Conservation (phyloP, 2,888 invertebrate species). For the Napeogenes inachia region DNA sequence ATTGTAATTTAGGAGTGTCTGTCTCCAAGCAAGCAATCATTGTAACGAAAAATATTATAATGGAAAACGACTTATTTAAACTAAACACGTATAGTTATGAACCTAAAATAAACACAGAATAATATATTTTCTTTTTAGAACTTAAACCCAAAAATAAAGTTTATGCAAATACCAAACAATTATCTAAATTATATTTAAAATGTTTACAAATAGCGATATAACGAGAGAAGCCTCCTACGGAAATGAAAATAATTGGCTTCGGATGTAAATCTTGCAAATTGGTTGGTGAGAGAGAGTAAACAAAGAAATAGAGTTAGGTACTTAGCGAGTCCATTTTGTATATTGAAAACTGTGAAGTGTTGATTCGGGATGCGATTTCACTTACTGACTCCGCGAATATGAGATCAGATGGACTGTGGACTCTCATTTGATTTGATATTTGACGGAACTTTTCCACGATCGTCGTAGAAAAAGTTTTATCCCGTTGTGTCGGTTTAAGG, state of each 20-base stretch:
- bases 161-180: neutral
- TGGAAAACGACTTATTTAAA: too few species aligned
- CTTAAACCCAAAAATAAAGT: too few species aligned
- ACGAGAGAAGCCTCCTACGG: constrained; percentile 7
- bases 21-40: too few species aligned
- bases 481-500: constrained; percentile 41
- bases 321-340: constrained; percentile 48
- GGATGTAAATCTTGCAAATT: constrained; percentile 44
- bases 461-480: constrained; percentile 40
- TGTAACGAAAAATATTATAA: too few species aligned
- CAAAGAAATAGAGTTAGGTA: constrained; percentile 37
- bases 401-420: constrained; percentile 39
- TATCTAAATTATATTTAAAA: neutral
- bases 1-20: too few species aligned
- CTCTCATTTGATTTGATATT: constrained; percentile 38
- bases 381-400: constrained; percentile 44
- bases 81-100: too few species aligned
- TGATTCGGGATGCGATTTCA: constrained; percentile 53
- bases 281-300: constrained; percentile 52
- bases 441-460: constrained; percentile 47
- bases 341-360: constrained; percentile 51
- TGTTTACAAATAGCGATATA: constrained; percentile 1
- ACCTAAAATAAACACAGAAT: too few species aligned
- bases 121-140: too few species aligned
- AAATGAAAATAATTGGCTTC: constrained; percentile 41